A percentile compares a stretch with the other conserved stretches of the same genome.
Evolutionary conservation across 2,113 vertebrate species (phyloP).

Genomic region (Psilopsiagon aurifrons): DNA sequence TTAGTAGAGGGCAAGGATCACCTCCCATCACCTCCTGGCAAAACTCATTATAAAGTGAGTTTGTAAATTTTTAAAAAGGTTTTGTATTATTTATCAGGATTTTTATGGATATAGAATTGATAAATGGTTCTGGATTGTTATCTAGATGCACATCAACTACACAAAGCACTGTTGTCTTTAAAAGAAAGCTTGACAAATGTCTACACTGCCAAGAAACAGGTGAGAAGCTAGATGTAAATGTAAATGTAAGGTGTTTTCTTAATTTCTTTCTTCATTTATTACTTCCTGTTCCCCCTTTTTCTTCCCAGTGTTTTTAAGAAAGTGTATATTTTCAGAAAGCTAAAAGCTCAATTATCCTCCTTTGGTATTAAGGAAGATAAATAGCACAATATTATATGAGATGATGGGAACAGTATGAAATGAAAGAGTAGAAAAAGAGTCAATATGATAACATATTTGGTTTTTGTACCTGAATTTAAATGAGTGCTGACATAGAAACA

Average conservation of each 20-base stretch:
- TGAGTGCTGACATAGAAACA: neutral
- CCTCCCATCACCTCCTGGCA: neutral
- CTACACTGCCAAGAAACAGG: neutral
- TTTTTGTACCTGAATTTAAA: neutral
- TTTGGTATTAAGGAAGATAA: neutral
- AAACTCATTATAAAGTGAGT: neutral
- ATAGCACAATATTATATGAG: neutral
- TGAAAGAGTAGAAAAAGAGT: neutral
- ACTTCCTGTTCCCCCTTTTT: neutral
- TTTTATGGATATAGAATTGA: neutral
- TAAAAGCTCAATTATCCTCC: neutral
- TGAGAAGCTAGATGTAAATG: neutral
- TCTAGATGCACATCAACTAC: neutral
- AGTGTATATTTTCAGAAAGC: neutral
- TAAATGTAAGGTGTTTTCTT: neutral
- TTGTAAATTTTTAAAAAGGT: neutral
- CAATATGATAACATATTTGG: neutral
- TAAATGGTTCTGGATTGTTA: neutral
- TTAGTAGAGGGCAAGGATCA: neutral
- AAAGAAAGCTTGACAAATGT: neutral
- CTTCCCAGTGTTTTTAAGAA: neutral
- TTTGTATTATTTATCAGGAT: neutral
- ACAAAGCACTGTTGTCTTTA: neutral
- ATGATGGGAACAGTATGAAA: neutral
- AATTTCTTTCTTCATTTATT: neutral